Evolutionary conservation across 1,140 invertebrate genomes (phyloP).

Genomic region (Vollenhovia emeryi): DNA sequence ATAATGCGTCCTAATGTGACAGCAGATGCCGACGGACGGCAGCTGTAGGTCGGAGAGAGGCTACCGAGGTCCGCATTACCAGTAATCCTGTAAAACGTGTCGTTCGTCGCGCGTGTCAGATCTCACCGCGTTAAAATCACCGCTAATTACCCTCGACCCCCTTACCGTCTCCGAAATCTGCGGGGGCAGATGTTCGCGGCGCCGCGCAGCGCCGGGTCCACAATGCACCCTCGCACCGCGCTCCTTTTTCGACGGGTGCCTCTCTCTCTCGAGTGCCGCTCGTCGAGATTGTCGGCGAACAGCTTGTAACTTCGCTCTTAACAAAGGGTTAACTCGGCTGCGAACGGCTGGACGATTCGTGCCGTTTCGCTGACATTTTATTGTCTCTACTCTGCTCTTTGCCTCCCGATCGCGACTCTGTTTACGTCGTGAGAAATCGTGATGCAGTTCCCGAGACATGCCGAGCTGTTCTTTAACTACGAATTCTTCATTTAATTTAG

Average conservation of each 20-base stretch:
- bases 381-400: background rate
- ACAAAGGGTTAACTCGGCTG: slow-evolving; percentile 56
- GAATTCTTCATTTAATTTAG: background rate
- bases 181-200: slow-evolving; percentile 41
- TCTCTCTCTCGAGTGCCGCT: slow-evolving; percentile 47
- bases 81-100: slow-evolving; percentile 65
- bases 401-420: background rate
- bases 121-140: slow-evolving; percentile 69
- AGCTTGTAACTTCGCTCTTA: slow-evolving; percentile 29
- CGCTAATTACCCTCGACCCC: slow-evolving; percentile 72
- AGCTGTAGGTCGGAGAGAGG: slow-evolving; percentile 60
- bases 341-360: background rate
- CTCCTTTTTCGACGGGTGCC: background rate
- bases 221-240: slow-evolving; percentile 24
- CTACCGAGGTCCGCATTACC: slow-evolving; percentile 44
- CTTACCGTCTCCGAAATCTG: background rate
- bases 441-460: background rate
- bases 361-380: slow-evolving; percentile 2
- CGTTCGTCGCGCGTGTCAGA: slow-evolving; percentile 49
- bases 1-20: slow-evolving; percentile 59
- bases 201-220: background rate
- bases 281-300: slow-evolving; percentile 41
- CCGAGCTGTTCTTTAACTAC: background rate
- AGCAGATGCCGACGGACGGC: slow-evolving; percentile 76
- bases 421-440: background rate